These are phyloP conservation scores for Neoascia interrupta DNA, from an alignment of 2,888 invertebrate species.

Conservation along the genomic window DNA sequence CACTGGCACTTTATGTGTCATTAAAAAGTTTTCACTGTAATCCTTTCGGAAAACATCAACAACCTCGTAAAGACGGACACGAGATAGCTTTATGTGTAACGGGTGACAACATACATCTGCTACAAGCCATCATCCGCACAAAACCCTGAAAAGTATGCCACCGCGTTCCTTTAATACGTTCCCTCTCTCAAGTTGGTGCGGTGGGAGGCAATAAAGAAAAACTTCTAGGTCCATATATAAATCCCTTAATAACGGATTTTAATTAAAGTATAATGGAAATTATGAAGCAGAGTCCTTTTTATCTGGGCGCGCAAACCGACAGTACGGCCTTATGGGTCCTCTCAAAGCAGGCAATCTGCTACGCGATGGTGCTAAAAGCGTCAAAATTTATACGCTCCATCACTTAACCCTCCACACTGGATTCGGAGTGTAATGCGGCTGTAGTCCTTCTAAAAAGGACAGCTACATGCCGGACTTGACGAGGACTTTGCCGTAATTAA, in stretches of 20 bases:
- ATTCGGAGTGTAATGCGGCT: slow-evolving; percentile 1
- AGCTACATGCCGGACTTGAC: not conserved
- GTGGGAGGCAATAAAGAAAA: slow-evolving; percentile 21
- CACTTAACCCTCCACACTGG: slow-evolving; percentile 27
- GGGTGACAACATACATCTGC: slow-evolving; percentile 43
- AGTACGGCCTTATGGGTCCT: slow-evolving; percentile 28
- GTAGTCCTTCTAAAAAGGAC: not conserved
- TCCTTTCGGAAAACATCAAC: slow-evolving; percentile 18
- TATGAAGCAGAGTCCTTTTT: slow-evolving; percentile 51
- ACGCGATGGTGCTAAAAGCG: slow-evolving; percentile 35
- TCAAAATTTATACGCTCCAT: slow-evolving; percentile 41
- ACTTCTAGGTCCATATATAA: slow-evolving; percentile 39
- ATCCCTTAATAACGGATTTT: slow-evolving; percentile 63
- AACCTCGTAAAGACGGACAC: slow-evolving; percentile 19
- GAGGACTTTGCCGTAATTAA: slow-evolving; percentile 33
- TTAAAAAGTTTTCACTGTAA: slow-evolving; percentile 39
- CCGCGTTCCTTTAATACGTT: not conserved
- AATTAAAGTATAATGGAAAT: slow-evolving; percentile 66
- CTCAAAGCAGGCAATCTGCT: slow-evolving; percentile 10
- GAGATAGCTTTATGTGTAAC: slow-evolving; percentile 14
- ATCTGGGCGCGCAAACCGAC: slow-evolving; percentile 5
- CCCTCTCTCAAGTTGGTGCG: too few species aligned
- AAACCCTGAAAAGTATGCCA: slow-evolving; percentile 35
- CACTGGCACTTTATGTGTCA: slow-evolving; percentile 21
- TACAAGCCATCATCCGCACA: slow-evolving; percentile 33